Base-by-base conservation (phyloP, 2,113 vertebrate species). In the Engraulis encrasicolus region DNA sequence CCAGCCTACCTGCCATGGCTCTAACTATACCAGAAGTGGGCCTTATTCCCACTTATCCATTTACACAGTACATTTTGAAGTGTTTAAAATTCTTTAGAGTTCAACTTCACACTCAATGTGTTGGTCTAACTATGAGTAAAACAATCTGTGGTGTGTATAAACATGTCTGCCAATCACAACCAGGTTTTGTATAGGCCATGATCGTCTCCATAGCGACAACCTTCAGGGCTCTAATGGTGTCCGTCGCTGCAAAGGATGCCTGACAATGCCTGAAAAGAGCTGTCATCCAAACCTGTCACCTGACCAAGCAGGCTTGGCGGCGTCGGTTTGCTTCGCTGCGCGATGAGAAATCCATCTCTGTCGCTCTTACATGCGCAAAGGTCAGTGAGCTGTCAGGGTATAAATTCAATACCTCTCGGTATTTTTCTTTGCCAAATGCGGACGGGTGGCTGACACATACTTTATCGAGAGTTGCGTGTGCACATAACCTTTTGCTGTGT, bases 381-480 rank as follows among this genome's bases (percentile, higher is more conserved):
- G 66, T 74, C 66, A 74, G 66, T 34, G 27, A 74, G 66, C 66
- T 74, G 66, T 34, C 66, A 74, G 27, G 15, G 31, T 74, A 36
- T 74, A 36, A 74, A 74, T 74, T 74, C 66, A 74, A 74, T 74
- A 74, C 1, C 66, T 74, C 66, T 74, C 66, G 27, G n/a, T 74
- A 31, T 74, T 74, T 74, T 31, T 74, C 66, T 34, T 66, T 34
- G 23, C 23, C 31, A 1, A 34, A 15, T 15, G 14, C 1, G 7
- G n/a, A 45, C 40, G 9, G 66, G 27, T 34, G 31, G 23, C 58
- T 66, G 58, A 66, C 58, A 74, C 66, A 74, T 74, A 23, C 17
- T 74, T 74, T 34, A 74, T 74, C 23, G 66, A 74, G 66, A 34
- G 66, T 74, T 74, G 66, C n/a, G n/a, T 74, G 66, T 74, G 66